Evolutionary conservation across 1,140 invertebrate genomes (phyloP).

Genomic region (Spodoptera frugiperda): DNA sequence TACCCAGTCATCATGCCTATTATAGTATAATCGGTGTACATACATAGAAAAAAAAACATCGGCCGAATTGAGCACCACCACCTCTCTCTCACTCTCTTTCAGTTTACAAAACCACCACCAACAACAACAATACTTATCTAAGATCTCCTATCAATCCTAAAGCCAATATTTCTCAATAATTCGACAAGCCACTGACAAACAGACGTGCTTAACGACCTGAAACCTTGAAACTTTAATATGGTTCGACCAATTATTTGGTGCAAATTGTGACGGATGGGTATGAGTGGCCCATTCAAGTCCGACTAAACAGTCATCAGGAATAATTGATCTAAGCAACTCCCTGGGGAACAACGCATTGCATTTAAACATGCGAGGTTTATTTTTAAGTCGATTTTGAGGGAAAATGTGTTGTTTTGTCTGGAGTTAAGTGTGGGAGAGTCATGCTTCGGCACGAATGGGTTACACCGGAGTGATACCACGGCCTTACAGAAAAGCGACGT

Average conservation of each 20-base stretch:
- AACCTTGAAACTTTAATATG: constrained; percentile 46
- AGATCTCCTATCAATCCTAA: no score
- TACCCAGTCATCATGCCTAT: no score
- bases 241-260: constrained; percentile 58
- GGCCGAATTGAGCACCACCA: no score
- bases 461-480: no score
- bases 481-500: no score
- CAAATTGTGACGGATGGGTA: constrained; percentile 66
- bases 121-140: no score
- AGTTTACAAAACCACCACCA: no score
- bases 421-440: not conserved
- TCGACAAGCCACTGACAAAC: constrained; percentile 33
- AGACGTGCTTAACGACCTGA: constrained; percentile 6
- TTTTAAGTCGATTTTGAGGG: constrained; percentile 20
- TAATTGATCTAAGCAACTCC: constrained; percentile 64
- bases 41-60: no score
- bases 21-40: no score
- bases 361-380: constrained; percentile 52
- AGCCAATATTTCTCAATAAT: not conserved
- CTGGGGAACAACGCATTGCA: constrained; percentile 47
- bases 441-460: no score
- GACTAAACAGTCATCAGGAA: constrained; percentile 57
- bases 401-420: not conserved
- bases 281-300: constrained; percentile 43
- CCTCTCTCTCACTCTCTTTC: no score